Evolutionary conservation across 2,113 vertebrate species (phyloP), one percentile per base, ranked within the genome.

Genomic region (Xiphophorus maculatus): DNA sequence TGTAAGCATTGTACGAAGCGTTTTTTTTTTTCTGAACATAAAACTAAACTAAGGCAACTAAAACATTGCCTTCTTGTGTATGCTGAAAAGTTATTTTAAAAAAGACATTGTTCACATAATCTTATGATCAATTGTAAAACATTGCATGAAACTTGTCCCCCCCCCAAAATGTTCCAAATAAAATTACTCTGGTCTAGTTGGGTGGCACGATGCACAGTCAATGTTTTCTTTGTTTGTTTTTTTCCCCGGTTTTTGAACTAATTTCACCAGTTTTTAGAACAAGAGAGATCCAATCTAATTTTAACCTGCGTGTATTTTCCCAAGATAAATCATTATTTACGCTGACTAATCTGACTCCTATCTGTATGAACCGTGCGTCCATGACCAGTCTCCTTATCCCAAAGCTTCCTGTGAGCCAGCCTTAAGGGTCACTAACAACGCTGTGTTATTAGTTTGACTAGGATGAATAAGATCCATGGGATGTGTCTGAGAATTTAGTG

Each of bases 351-450:
- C 80, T 81, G 84, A 30, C 40, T 64, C 79, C 11, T 63, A 10
- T 76, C 33, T 48, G 51, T 60, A 74, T 70, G 77, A 75, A 42
- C 66, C 14, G 19, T 28, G 27, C 4, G 33, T 37, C 68, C 5
- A 29, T 15, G 60, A 75, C 62, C 35, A 17, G 19, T 60, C 48
- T 32, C 12, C 29, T 42, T 78, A 71, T 89, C 48, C 3, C 33
- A 67, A 19, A 42, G 54, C 54, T 74, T 81, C 66, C 80, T 37
- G 27, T 86, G 80, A 86, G 15, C 19, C 82, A 79, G 35, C 0
- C 4, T 8, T 33, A 61, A 58, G 69, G 28, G 62, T 74, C 8
- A 58, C 8, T 25, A 25, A 58, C 0, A 1, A 60, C 27, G 25
- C 27, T 33, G 32, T 17, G 4, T 60, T 62, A 63, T 63, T 73